phyloP scores from a whole-genome alignment of 2,113 vertebrate species.

The Tretioscincus oriximinensis region DNA sequence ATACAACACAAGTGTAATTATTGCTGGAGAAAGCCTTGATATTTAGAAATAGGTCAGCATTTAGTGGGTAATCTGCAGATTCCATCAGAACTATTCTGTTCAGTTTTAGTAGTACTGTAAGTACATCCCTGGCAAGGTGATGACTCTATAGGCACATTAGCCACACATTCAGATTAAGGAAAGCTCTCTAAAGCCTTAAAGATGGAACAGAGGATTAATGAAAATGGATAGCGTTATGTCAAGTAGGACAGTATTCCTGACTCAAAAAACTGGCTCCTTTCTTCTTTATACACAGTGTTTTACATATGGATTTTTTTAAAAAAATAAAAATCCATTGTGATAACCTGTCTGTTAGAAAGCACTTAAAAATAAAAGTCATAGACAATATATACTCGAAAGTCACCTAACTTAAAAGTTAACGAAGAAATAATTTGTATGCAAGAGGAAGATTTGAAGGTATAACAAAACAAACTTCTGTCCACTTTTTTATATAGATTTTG shows the following conservation, averaged over 20 bases:
- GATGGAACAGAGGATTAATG: not conserved
- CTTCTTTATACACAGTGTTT: not conserved
- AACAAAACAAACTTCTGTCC: too few relatives aligned
- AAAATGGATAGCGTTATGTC: not conserved
- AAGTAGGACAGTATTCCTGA: not conserved
- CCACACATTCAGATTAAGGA: not conserved
- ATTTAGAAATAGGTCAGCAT: not conserved
- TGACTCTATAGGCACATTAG: not conserved
- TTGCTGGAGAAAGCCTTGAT: not conserved
- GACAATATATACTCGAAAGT: not conserved
- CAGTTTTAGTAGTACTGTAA: accelerated
- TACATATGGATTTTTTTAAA: not conserved
- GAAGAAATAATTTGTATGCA: not conserved
- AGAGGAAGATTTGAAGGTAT: not conserved
- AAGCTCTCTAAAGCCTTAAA: not conserved
- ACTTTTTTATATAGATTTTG: too few relatives aligned
- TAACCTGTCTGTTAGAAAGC: not conserved
- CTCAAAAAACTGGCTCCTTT: not conserved
- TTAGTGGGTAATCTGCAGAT: not conserved
- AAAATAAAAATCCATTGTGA: not conserved
- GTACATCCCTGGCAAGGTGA: not conserved
- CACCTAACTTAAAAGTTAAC: not conserved
- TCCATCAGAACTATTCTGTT: not conserved
- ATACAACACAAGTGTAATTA: not conserved
- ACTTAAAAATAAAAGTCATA: not conserved